phyloP scores from a whole-genome alignment of 2,888 invertebrate species.

The Polylopha cassiicola region DNA sequence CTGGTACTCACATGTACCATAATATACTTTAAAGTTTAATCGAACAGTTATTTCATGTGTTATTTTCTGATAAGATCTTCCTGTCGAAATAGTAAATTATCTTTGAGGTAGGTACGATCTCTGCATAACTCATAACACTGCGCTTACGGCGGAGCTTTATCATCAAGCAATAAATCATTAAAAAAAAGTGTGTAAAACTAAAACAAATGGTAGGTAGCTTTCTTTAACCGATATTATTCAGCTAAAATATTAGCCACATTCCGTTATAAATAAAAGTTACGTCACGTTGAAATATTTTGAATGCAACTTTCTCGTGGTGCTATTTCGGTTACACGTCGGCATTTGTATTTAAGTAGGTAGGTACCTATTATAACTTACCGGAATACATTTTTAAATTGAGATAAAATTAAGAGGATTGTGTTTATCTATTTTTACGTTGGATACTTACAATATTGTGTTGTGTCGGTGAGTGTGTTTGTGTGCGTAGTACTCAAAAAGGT shows the following conservation, averaged over 20 bases:
- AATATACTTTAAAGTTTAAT: too few species aligned
- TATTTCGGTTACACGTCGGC: slow-evolving; percentile 6
- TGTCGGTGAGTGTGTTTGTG: too few species aligned
- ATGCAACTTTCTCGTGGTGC: slow-evolving; percentile 11
- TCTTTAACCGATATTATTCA: slow-evolving; percentile 13
- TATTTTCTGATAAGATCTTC: slow-evolving; percentile 12
- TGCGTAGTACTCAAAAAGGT: too few species aligned
- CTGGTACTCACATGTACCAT: too few species aligned
- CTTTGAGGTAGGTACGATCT: slow-evolving; percentile 1
- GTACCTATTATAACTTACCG: too few species aligned
- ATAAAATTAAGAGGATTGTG: too few species aligned
- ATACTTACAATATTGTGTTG: too few species aligned
- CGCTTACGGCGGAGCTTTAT: slow-evolving; percentile 10
- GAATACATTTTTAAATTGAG: too few species aligned
- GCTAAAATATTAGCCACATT: slow-evolving; percentile 14
- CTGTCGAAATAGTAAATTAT: slow-evolving; percentile 6
- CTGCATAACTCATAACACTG: slow-evolving; percentile 13
- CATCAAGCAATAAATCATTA: slow-evolving; percentile 18
- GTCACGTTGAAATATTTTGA: slow-evolving; percentile 6
- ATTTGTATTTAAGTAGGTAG: slow-evolving; percentile 1
- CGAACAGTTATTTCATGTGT: too few species aligned
- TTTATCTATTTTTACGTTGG: too few species aligned
- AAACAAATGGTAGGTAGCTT: slow-evolving; percentile 17
- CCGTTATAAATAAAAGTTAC: slow-evolving; percentile 15
- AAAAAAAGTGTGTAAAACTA: slow-evolving; percentile 17